These are phyloP conservation scores for Onychomys torridus DNA, from an alignment of 2,797 vertebrate species.

Conservation along the genomic window DNA sequence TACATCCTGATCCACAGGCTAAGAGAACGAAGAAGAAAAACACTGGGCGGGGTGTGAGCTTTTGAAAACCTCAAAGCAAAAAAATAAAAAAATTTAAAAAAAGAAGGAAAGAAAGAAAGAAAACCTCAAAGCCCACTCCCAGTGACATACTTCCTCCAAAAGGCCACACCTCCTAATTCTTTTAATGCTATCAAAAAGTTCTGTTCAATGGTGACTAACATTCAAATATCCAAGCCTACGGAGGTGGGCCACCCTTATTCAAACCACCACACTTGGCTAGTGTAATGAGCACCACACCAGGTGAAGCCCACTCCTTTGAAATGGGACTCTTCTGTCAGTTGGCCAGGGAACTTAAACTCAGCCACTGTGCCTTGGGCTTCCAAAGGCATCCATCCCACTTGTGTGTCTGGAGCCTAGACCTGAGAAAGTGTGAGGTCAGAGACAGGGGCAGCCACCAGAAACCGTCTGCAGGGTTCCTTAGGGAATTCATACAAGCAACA, in stretches of 20 bases:
- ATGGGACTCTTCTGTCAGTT: background rate
- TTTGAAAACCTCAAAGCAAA: background rate
- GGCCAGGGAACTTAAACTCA: too few relatives aligned
- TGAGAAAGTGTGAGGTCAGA: background rate
- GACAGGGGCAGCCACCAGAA: background rate
- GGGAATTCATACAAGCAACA: background rate
- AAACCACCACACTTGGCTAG: background rate
- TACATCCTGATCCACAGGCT: background rate
- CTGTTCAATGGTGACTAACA: background rate
- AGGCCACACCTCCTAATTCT: background rate
- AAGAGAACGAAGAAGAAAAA: background rate
- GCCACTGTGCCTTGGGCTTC: background rate
- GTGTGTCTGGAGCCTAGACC: background rate
- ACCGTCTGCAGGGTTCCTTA: background rate
- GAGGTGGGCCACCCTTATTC: background rate
- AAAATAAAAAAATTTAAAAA: background rate
- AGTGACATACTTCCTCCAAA: background rate
- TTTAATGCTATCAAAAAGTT: background rate
- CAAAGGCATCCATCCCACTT: background rate
- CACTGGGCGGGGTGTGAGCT: background rate
- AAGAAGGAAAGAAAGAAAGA: background rate
- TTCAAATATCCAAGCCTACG: background rate
- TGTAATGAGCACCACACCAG: background rate
- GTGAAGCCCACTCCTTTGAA: background rate
- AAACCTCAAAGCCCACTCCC: background rate